A percentile compares a stretch with the other conserved stretches of the same genome.
Conservation (phyloP, 2,113 vertebrate species). For the Hydrolagus affinis region DNA sequence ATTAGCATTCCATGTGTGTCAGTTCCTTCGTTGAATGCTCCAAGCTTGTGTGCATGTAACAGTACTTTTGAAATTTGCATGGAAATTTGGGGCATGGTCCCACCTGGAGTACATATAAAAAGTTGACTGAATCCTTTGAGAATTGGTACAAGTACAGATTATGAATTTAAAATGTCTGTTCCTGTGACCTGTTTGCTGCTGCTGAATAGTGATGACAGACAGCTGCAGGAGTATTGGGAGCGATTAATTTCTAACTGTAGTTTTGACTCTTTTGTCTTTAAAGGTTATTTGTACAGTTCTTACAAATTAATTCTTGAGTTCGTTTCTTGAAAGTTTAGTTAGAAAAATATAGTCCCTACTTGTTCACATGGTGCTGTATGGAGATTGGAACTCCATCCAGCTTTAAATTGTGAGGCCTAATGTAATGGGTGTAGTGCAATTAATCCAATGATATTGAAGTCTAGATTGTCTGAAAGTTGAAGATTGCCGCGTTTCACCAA, state of each 20-base stretch:
- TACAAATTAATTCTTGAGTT: background rate
- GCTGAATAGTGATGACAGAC: background rate
- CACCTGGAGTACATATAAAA: background rate
- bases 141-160: constrained; percentile 15
- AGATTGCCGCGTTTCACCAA: too few relatives aligned
- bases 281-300: background rate
- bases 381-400: too few relatives aligned
- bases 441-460: too few relatives aligned
- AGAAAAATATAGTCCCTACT: too few relatives aligned
- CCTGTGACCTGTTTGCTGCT: background rate
- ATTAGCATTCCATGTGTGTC: background rate
- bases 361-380: too few relatives aligned
- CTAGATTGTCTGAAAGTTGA: too few relatives aligned
- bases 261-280: background rate
- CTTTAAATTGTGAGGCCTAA: too few relatives aligned
- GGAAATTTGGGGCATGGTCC: constrained; percentile 6
- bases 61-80: constrained; percentile 19
- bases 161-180: background rate
- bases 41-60: background rate
- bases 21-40: background rate
- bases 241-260: background rate
- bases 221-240: background rate
- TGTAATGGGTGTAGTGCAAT: too few relatives aligned
- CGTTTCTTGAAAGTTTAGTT: background rate
- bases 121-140: background rate